A percentile compares a stretch with the other conserved stretches of the same genome.
Conservation (phyloP, 2,797 vertebrate genomes). For the Cheirogaleus major region DNA sequence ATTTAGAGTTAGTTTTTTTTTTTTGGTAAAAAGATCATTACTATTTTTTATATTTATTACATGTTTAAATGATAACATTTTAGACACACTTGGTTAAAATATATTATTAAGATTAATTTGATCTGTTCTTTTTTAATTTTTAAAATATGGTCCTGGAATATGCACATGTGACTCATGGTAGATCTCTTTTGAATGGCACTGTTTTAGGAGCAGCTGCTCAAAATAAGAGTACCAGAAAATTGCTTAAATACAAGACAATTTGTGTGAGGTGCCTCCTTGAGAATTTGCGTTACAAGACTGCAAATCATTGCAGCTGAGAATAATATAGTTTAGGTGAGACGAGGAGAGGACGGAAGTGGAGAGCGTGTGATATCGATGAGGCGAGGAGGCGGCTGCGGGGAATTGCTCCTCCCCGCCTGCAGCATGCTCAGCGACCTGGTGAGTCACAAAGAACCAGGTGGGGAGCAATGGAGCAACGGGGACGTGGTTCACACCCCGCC, state of each 20-base stretch:
- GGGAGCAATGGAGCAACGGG: fast-evolving
- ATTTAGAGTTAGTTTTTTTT: neutral
- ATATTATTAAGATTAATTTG: neutral
- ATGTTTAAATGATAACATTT: neutral
- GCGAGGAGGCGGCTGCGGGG: neutral
- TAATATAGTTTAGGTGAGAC: neutral
- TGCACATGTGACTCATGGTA: fast-evolving
- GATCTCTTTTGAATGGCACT: neutral
- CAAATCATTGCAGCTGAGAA: neutral
- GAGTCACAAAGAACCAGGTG: neutral
- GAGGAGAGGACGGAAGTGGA: neutral
- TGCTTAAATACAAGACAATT: fast-evolving
- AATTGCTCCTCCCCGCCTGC: neutral
- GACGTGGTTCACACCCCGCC: fast-evolving
- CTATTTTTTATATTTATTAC: neutral
- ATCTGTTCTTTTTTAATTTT: neutral
- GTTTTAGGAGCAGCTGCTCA: neutral
- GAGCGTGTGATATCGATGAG: fast-evolving
- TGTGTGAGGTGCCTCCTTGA: fast-evolving
- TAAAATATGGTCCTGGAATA: neutral
- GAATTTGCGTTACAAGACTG: neutral
- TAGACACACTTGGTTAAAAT: neutral
- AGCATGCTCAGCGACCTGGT: neutral
- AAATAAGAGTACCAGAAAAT: neutral
- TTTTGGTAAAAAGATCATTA: neutral